phyloP scores from a whole-genome alignment of 2,888 invertebrate genomes.

The Drosophila algonquin region DNA sequence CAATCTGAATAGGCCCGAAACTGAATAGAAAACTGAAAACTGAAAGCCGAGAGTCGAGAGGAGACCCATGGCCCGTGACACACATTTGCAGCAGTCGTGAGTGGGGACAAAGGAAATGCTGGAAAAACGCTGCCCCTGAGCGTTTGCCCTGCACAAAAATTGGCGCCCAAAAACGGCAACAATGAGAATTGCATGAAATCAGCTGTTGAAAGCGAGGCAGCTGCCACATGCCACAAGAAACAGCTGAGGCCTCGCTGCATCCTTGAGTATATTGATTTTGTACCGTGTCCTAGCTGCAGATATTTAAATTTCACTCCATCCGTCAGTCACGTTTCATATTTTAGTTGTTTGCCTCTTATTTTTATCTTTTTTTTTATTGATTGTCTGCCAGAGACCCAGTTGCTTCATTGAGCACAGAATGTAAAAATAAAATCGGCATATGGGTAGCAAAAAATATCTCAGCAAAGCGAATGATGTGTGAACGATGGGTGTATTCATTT shows the following conservation, averaged over 20 bases:
- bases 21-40: constrained; percentile 14
- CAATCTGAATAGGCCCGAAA: constrained; percentile 41
- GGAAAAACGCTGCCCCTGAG: constrained; percentile 29
- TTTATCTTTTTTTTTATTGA: constrained; percentile 28
- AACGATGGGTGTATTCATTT: background rate
- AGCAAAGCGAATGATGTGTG: background rate
- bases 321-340: constrained; percentile 28
- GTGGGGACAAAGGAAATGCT: constrained; percentile 37
- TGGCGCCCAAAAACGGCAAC: constrained; percentile 67
- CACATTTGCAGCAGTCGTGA: constrained; percentile 54
- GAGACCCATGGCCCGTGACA: constrained; percentile 67
- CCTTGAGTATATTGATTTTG: constrained; percentile 32
- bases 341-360: background rate
- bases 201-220: constrained; percentile 63
- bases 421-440: constrained; percentile 30
- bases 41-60: constrained; percentile 3
- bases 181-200: constrained; percentile 70
- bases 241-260: constrained; percentile 40
- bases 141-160: constrained; percentile 44
- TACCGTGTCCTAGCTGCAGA: constrained; percentile 6
- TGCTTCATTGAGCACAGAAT: constrained; percentile 32
- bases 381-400: constrained; percentile 33
- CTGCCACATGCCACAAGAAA: constrained; percentile 52
- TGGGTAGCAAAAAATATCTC: background rate
- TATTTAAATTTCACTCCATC: constrained; percentile 28